Evolutionary conservation across 2,797 vertebrate genomes (phyloP).

Genomic region (Rousettus madagascariensis): DNA sequence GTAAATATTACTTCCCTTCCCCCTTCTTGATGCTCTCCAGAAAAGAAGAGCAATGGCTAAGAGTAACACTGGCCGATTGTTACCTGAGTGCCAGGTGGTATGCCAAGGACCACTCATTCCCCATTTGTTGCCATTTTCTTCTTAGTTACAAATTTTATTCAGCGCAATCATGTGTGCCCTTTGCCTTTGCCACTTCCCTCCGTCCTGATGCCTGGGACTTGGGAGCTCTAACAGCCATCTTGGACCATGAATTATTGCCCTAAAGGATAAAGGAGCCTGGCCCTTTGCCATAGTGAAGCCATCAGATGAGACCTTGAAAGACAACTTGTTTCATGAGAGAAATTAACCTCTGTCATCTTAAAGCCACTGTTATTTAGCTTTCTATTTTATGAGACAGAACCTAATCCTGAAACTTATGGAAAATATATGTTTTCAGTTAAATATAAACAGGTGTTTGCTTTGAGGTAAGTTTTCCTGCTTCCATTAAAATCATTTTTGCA

Average conservation of each 20-base stretch:
- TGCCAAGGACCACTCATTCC: neutral
- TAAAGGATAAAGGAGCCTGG: neutral
- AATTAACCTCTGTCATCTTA: neutral
- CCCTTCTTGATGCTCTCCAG: neutral
- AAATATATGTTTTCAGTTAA: slow-evolving; percentile 8
- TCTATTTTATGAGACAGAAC: neutral
- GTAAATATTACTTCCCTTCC: neutral
- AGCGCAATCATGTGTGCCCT: neutral
- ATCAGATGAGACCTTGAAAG: neutral
- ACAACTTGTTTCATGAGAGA: neutral
- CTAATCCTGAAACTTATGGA: neutral
- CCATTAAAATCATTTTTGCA: slow-evolving; percentile 12
- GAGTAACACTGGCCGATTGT: neutral
- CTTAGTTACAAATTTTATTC: neutral
- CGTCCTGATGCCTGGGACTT: neutral
- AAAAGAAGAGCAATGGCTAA: neutral
- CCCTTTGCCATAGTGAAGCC: neutral
- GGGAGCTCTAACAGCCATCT: neutral
- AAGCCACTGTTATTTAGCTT: neutral
- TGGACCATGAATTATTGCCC: neutral
- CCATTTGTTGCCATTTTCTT: neutral
- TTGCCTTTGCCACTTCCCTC: neutral
- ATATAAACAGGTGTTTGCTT: neutral
- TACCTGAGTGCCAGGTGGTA: neutral
- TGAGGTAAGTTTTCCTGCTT: neutral